A percentile compares a stretch with the other conserved stretches of the same genome.
These are phyloP conservation scores for Lottia scabra DNA, from an alignment of 2,888 invertebrate species.

Conservation along the genomic window DNA sequence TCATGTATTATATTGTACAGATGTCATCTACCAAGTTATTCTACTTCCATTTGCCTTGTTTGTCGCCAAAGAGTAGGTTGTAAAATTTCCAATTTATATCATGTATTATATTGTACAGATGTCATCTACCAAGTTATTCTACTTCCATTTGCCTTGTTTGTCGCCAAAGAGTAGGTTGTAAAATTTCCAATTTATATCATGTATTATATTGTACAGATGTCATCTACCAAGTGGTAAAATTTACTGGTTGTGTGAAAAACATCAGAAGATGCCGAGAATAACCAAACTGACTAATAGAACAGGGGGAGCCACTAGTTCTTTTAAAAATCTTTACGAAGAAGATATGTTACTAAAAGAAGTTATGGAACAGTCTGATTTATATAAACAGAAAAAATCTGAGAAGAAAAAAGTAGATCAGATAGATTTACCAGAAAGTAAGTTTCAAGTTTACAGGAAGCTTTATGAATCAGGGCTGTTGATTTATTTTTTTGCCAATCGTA, in stretches of 20 bases:
- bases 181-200: too few relatives aligned
- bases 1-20: too few relatives aligned
- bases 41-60: too few relatives aligned
- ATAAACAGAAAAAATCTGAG: constrained; percentile 34
- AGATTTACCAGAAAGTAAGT: neutral
- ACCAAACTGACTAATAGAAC: constrained; percentile 43
- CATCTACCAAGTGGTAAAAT: constrained; percentile 61
- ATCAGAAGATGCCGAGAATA: constrained; percentile 54
- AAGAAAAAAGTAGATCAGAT: neutral
- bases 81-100: too few relatives aligned
- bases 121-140: too few relatives aligned
- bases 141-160: too few relatives aligned
- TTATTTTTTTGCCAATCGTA: too few relatives aligned
- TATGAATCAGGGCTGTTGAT: too few relatives aligned
- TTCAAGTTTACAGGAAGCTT: too few relatives aligned
- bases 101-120: too few relatives aligned
- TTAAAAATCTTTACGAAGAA: constrained; percentile 45
- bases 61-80: too few relatives aligned
- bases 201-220: constrained; percentile 37
- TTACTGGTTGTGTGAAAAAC: constrained; percentile 58
- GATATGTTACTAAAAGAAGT: constrained; percentile 51
- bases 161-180: neutral
- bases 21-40: too few relatives aligned
- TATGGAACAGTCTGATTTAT: constrained; percentile 39
- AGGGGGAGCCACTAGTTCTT: constrained; percentile 33